Evolutionary conservation across 2,888 invertebrate species (phyloP).

Genomic region (Strigamia maritima): DNA sequence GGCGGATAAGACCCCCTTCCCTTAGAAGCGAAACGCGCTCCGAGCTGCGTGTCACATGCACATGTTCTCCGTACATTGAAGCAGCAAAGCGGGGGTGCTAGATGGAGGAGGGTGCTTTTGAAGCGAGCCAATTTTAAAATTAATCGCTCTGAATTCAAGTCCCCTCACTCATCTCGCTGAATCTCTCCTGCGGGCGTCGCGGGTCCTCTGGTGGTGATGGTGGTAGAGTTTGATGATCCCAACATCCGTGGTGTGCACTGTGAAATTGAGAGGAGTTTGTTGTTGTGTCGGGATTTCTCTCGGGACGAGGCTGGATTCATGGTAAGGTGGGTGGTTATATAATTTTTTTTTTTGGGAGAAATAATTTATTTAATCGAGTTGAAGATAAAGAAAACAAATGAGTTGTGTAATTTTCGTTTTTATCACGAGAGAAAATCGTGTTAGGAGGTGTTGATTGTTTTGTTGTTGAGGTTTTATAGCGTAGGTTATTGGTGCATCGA

Average conservation of each 20-base stretch:
- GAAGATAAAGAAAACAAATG: background rate
- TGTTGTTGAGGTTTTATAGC: slow-evolving; percentile 12
- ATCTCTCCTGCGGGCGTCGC: slow-evolving; percentile 28
- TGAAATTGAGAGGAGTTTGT: slow-evolving; percentile 32
- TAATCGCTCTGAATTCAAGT: slow-evolving; percentile 34
- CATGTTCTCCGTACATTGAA: slow-evolving; percentile 29
- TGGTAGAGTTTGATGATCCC: slow-evolving; percentile 26
- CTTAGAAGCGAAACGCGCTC: slow-evolving; percentile 12
- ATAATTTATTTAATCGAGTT: background rate
- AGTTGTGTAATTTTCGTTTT: background rate
- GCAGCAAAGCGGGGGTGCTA: slow-evolving; percentile 31
- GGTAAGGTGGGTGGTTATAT: slow-evolving; percentile 19
- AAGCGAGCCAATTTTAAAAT: slow-evolving; percentile 34
- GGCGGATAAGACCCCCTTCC: slow-evolving; percentile 21
- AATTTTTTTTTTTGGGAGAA: background rate
- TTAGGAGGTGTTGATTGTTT: slow-evolving; percentile 4
- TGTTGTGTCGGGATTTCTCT: slow-evolving; percentile 22
- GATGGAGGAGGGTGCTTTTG: slow-evolving; percentile 31
- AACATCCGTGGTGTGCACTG: slow-evolving; percentile 26
- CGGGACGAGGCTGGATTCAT: slow-evolving; percentile 18
- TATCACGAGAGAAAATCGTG: background rate
- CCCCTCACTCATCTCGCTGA: slow-evolving; percentile 31
- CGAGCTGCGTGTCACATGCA: slow-evolving; percentile 30
- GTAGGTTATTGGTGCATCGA: background rate
- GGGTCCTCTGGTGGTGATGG: slow-evolving; percentile 27